A percentile compares a stretch with the other conserved stretches of the same genome.
phyloP scores from a whole-genome alignment of 2,113 vertebrate genomes.

The Psittacus erithacus region DNA sequence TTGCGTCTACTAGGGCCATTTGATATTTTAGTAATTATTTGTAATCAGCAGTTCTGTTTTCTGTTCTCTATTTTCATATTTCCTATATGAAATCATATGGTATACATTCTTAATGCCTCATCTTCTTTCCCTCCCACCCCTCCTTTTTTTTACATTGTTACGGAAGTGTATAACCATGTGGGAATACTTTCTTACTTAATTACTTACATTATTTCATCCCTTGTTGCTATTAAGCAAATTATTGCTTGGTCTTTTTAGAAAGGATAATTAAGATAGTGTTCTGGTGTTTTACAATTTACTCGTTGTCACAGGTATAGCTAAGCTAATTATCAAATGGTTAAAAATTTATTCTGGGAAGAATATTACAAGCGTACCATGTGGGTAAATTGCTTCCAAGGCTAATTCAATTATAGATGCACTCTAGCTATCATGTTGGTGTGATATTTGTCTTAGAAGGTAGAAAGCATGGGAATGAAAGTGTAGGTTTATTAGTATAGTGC shows the following conservation, averaged over 20 bases:
- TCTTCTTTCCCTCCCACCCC: neutral
- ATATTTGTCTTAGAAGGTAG: conserved; percentile 28
- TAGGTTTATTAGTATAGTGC: neutral
- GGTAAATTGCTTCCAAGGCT: neutral
- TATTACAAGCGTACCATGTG: neutral
- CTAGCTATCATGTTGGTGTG: neutral
- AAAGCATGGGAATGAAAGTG: conserved; percentile 8
- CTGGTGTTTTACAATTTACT: conserved; percentile 66
- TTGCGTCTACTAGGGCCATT: neutral
- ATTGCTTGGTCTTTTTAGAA: conserved; percentile 63
- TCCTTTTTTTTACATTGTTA: neutral
- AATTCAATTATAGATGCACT: conserved; percentile 15
- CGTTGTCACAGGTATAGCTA: conserved; percentile 65
- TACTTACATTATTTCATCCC: conserved; percentile 64
- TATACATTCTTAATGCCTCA: conserved; percentile 12
- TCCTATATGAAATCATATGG: neutral
- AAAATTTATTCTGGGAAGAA: conserved; percentile 58
- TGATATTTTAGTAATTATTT: conserved; percentile 12
- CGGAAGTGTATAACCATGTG: conserved; percentile 33
- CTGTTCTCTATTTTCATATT: neutral
- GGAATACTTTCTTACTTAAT: conserved; percentile 69
- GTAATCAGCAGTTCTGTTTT: neutral
- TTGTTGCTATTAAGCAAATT: conserved; percentile 67
- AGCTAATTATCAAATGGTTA: conserved; percentile 72
- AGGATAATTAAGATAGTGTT: conserved; percentile 71